Evolutionary conservation across 2,113 vertebrate genomes (phyloP).

Genomic region (Toxostoma redivivum): DNA sequence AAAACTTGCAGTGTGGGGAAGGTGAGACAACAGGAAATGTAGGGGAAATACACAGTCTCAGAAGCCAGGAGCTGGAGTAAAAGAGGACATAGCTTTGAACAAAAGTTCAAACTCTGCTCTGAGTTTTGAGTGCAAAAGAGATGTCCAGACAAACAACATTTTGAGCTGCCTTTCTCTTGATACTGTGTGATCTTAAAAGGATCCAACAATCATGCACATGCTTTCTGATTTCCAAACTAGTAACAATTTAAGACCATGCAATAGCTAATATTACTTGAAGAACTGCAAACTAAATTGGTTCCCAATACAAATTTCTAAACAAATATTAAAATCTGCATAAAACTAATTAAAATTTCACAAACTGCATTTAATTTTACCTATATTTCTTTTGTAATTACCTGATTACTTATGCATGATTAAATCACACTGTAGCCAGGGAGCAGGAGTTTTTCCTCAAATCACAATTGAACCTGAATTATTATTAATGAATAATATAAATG

Average conservation of each 20-base stretch:
- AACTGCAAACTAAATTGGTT: not conserved
- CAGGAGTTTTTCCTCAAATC: not conserved
- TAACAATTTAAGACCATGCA: not conserved
- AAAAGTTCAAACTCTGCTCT: not conserved
- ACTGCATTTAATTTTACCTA: not conserved
- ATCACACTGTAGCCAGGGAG: not conserved
- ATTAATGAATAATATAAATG: too few species aligned
- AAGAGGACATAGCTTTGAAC: not conserved
- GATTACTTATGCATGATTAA: not conserved
- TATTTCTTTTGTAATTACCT: not conserved
- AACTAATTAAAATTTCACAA: not conserved
- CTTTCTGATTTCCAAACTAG: not conserved
- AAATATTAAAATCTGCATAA: not conserved
- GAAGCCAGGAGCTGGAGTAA: not conserved
- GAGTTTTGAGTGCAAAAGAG: not conserved
- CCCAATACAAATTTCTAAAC: not conserved
- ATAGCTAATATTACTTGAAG: not conserved
- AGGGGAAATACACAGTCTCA: not conserved
- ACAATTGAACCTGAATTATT: not conserved
- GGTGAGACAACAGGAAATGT: not conserved
- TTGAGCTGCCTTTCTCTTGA: not conserved
- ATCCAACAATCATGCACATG: fast-evolving
- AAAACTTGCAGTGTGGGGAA: not conserved
- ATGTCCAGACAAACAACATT: not conserved
- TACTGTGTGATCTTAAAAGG: not conserved